These are phyloP conservation scores for Reticulitermes lucifugus DNA, from an alignment of 2,888 invertebrate species.

Conservation along the genomic window DNA sequence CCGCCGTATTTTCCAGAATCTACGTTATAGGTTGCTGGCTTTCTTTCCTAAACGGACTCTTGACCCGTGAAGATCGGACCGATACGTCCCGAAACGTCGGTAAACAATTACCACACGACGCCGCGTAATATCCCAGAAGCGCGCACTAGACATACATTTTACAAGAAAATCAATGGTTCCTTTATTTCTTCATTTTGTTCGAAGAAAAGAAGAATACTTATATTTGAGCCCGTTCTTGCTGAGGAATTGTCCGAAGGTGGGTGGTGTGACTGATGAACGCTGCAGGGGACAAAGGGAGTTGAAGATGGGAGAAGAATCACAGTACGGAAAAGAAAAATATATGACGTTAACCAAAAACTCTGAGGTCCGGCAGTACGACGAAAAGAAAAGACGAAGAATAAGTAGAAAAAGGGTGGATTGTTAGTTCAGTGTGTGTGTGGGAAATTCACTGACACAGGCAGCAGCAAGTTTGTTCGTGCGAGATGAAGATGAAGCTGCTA, in stretches of 20 bases:
- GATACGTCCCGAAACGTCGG: too few species aligned
- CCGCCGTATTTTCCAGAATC: too few species aligned
- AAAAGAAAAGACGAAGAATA: background rate
- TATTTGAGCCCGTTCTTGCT: background rate
- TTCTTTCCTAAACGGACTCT: too few species aligned
- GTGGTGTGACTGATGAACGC: background rate
- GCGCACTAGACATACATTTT: too few species aligned
- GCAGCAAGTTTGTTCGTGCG: background rate
- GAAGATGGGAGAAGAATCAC: conserved; percentile 3
- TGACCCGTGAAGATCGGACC: too few species aligned
- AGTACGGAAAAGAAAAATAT: background rate
- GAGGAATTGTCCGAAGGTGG: background rate
- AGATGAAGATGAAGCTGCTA: background rate
- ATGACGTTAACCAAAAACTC: background rate
- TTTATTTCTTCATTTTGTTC: background rate
- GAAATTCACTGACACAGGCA: background rate
- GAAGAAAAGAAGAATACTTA: background rate
- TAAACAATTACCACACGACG: too few species aligned
- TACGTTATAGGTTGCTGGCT: too few species aligned
- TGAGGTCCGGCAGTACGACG: background rate
- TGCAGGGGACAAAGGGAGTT: background rate
- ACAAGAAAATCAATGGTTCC: background rate
- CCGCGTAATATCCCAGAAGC: too few species aligned
- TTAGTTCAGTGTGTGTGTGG: background rate
- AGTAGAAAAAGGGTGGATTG: background rate